These are phyloP conservation scores for Pomacea canaliculata DNA, from an alignment of 2,888 invertebrate genomes.

Conservation along the genomic window DNA sequence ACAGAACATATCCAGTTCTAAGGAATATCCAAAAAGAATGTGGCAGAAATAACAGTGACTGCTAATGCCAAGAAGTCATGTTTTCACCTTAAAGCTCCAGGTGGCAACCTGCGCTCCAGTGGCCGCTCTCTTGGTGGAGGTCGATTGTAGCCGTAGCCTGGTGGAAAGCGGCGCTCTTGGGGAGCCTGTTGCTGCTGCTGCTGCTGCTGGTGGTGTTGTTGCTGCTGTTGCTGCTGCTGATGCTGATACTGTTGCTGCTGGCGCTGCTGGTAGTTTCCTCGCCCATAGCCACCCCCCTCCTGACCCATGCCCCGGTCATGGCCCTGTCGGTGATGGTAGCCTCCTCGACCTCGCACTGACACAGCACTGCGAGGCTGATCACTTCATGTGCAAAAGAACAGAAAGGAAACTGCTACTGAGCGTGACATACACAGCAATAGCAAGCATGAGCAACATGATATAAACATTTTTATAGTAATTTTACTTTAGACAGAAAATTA, in stretches of 20 bases:
- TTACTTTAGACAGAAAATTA: no score
- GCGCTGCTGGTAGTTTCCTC: constrained; percentile 14
- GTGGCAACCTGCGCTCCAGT: constrained; percentile 22
- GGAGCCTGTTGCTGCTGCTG: background rate
- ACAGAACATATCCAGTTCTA: no score
- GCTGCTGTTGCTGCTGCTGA: constrained; percentile 9
- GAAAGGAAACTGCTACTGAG: no score
- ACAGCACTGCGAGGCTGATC: constrained; percentile 50
- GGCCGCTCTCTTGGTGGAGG: constrained; percentile 15
- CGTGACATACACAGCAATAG: no score
- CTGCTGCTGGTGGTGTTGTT: background rate
- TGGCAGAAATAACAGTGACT: no score
- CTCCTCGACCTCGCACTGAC: constrained; percentile 31
- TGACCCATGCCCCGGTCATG: constrained; percentile 5
- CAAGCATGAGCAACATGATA: no score
- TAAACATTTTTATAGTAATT: no score
- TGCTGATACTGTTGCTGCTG: constrained; percentile 15
- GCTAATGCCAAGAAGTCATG: no score
- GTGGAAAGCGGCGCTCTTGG: constrained; percentile 14
- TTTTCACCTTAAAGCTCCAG: constrained; percentile 13
- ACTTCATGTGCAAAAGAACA: constrained; percentile 27
- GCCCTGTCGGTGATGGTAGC: constrained; percentile 19
- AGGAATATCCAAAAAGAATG: no score
- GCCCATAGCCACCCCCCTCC: constrained; percentile 7
- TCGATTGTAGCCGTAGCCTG: constrained; percentile 22